Evolutionary conservation across 2,797 vertebrate species (phyloP).

Genomic region (Cyprinodon diabolis): DNA sequence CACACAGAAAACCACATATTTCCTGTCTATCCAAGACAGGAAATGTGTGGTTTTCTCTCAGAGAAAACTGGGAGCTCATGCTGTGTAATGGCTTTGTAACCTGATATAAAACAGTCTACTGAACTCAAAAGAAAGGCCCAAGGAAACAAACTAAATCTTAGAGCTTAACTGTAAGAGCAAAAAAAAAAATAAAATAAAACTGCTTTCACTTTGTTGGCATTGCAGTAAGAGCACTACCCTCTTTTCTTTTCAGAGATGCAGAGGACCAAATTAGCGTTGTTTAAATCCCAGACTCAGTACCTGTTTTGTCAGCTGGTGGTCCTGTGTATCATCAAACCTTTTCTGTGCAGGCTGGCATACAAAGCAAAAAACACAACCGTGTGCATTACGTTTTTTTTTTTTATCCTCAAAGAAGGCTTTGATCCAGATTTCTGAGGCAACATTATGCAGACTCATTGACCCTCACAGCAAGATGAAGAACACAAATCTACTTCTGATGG

Average conservation of each 20-base stretch:
- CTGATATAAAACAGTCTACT: conserved; percentile 49
- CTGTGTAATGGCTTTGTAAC: conserved; percentile 43
- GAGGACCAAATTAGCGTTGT: conserved; percentile 37
- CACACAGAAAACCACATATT: no score
- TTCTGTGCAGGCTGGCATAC: conserved; percentile 44
- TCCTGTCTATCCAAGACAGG: conserved; percentile 20
- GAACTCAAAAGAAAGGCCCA: conserved; percentile 39
- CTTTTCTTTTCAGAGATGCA: conserved; percentile 36
- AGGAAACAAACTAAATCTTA: background rate
- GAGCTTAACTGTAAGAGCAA: background rate
- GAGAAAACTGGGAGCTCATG: conserved; percentile 49
- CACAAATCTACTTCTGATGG: conserved; percentile 23
- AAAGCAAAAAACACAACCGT: conserved; percentile 38
- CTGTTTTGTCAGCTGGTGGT: conserved; percentile 37
- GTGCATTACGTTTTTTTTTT: conserved; percentile 16
- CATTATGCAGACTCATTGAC: conserved; percentile 25
- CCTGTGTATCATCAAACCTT: conserved; percentile 33
- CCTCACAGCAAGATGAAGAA: background rate
- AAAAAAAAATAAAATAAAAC: background rate
- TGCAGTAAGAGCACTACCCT: background rate
- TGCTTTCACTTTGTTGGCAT: background rate
- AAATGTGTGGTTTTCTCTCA: conserved; percentile 58
- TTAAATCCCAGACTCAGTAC: conserved; percentile 20
- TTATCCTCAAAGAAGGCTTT: conserved; percentile 61
- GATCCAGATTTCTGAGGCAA: conserved; percentile 44